Conservation (phyloP, 2,113 vertebrate species). For the Canis aureus region DNA sequence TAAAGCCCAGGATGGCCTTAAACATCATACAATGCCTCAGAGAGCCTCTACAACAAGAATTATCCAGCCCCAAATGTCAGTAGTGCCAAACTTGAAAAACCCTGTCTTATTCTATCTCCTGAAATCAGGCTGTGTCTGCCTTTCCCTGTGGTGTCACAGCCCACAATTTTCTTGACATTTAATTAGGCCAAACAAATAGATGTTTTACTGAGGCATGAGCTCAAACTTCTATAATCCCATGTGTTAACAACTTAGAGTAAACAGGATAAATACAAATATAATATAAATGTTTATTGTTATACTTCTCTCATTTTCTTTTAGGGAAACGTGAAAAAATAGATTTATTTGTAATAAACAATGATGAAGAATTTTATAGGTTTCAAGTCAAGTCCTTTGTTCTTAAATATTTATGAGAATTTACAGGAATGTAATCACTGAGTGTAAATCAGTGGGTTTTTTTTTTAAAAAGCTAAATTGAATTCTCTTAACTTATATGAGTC, state of each 20-base stretch:
- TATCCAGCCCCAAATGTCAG: background rate
- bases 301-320: background rate
- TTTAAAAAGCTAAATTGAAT: conserved; percentile 17
- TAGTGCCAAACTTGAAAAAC: background rate
- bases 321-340: background rate
- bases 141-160: background rate
- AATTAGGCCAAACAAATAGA: conserved; percentile 44
- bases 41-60: background rate
- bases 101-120: background rate
- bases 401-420: conserved; percentile 7
- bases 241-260: conserved; percentile 38
- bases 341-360: conserved; percentile 29
- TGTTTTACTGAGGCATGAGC: background rate
- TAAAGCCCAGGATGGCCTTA: background rate
- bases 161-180: conserved; percentile 36
- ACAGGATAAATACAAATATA: background rate
- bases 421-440: background rate
- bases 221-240: background rate
- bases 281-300: conserved; percentile 1
- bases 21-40: background rate
- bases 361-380: conserved; percentile 42
- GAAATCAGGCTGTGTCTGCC: background rate
- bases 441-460: background rate
- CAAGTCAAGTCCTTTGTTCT: conserved; percentile 24
- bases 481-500: background rate